A percentile compares a stretch with the other conserved stretches of the same genome.
These are phyloP conservation scores for Diabrotica undecimpunctata DNA, from an alignment of 1,140 invertebrate genomes.

Conservation along the genomic window DNA sequence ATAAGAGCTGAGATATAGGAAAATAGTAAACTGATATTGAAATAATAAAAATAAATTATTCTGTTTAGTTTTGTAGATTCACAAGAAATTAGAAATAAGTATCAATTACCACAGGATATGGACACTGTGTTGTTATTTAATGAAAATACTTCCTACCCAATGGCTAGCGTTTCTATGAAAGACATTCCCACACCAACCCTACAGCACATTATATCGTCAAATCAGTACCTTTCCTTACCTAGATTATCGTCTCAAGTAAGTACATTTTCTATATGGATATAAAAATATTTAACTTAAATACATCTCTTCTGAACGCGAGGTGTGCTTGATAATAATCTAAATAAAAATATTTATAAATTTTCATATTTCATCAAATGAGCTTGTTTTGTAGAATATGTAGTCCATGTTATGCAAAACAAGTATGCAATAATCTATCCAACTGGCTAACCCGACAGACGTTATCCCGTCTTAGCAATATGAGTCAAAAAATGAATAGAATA, in stretches of 20 bases:
- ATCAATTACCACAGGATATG: conserved; percentile 70
- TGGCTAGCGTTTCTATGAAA: conserved; percentile 83
- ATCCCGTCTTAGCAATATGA: too few species aligned
- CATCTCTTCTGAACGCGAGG: neutral
- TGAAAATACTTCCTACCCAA: conserved; percentile 76
- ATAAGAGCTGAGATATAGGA: too few species aligned
- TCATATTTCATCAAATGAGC: too few species aligned
- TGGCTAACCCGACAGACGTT: too few species aligned
- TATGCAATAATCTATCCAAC: too few species aligned
- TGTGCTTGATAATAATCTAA: too few species aligned
- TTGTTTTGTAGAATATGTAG: too few species aligned
- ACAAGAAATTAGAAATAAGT: conserved; percentile 60
- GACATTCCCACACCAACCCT: conserved; percentile 84
- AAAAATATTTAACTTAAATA: neutral
- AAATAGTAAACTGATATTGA: too few species aligned
- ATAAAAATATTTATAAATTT: too few species aligned
- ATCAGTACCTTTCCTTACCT: conserved; percentile 85
- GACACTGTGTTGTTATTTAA: conserved; percentile 89
- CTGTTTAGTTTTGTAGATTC: conserved; percentile 64
- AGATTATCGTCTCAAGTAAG: conserved; percentile 84
- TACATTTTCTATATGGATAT: neutral
- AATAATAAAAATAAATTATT: neutral
- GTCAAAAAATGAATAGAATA: too few species aligned
- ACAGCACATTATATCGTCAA: conserved; percentile 81
- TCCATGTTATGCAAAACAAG: too few species aligned